phyloP scores from a whole-genome alignment of 1,140 invertebrate species.

The Macrocentrus cingulum region DNA sequence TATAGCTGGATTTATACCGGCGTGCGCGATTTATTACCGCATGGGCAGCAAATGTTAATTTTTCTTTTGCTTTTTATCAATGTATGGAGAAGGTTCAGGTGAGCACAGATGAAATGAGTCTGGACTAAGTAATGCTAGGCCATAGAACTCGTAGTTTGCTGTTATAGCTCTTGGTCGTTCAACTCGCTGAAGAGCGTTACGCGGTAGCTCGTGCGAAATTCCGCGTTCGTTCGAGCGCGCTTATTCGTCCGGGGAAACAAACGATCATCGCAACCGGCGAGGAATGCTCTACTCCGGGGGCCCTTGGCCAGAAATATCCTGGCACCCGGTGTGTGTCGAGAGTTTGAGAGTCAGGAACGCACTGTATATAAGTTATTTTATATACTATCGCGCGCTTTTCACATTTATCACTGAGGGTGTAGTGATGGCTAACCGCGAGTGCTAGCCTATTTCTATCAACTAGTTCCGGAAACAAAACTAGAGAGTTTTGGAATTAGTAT shows the following conservation, averaged over 20 bases:
- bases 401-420: too few relatives aligned
- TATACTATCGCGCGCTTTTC: too few relatives aligned
- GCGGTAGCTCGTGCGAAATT: conserved; percentile 26
- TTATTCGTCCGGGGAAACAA: conserved; percentile 18
- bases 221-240: conserved; percentile 15
- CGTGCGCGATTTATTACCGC: conserved; percentile 7
- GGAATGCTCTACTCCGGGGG: conserved; percentile 8
- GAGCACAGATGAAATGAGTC: conserved; percentile 2
- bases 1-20: neutral
- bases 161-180: conserved; percentile 23
- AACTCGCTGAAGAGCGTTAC: conserved; percentile 18
- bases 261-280: neutral
- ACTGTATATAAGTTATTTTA: too few relatives aligned
- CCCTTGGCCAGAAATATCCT: conserved; percentile 25
- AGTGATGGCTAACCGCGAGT: too few relatives aligned
- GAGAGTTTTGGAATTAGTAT: too few relatives aligned
- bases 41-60: too few relatives aligned
- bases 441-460: too few relatives aligned
- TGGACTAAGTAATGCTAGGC: conserved; percentile 6
- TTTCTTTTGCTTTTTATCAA: too few relatives aligned
- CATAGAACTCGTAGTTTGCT: neutral
- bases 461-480: too few relatives aligned
- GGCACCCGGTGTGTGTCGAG: conserved; percentile 10
- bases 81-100: neutral
- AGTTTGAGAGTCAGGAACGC: neutral